phyloP scores from a whole-genome alignment of 2,797 vertebrate species.

The Odontamblyopus lacepedii region DNA sequence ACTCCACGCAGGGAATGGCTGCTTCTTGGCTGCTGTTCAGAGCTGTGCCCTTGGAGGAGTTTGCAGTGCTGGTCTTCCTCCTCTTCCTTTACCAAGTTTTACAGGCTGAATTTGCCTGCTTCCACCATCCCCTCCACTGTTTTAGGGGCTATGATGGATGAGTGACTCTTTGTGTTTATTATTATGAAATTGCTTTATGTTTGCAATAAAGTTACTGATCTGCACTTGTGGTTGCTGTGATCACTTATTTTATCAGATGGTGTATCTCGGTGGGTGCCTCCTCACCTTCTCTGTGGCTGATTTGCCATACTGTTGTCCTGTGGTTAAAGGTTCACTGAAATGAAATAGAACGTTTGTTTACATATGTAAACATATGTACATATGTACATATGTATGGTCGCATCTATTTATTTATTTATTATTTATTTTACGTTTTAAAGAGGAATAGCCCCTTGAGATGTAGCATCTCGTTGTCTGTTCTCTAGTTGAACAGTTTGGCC shows the following conservation, averaged over 20 bases:
- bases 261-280: background rate
- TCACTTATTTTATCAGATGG: background rate
- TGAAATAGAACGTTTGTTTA: background rate
- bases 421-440: too few relatives aligned
- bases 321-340: background rate
- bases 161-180: background rate
- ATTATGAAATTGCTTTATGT: background rate
- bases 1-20: background rate
- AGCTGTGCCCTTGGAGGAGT: background rate
- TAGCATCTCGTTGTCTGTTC: too few relatives aligned
- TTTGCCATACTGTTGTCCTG: background rate
- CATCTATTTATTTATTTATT: too few relatives aligned
- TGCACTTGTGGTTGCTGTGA: background rate
- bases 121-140: background rate
- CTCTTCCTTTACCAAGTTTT: background rate
- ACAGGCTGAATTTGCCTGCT: background rate
- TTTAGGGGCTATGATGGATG: background rate
- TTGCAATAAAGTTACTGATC: background rate
- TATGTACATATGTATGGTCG: too few relatives aligned
- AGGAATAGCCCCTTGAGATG: too few relatives aligned
- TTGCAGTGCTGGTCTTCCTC: background rate
- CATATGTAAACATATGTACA: background rate
- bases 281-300: background rate
- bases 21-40: background rate
- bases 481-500: too few relatives aligned